A percentile compares a stretch with the other conserved stretches of the same genome.
Conservation (phyloP, 2,888 invertebrate genomes). For the Epinotia bilunana region DNA sequence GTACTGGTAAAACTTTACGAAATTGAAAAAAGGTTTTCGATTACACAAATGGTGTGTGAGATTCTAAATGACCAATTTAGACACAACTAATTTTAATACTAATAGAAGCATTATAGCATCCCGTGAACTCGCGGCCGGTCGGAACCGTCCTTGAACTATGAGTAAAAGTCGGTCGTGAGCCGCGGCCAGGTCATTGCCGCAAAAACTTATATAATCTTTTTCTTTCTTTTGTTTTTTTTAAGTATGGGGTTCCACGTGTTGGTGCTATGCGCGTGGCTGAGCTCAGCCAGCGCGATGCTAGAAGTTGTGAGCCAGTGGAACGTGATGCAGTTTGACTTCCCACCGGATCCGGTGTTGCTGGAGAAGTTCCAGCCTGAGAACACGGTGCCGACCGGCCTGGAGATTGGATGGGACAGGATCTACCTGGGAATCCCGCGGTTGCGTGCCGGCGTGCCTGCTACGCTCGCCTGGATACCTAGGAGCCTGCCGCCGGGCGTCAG, state of each 20-base stretch:
- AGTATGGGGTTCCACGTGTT: slow-evolving; percentile 62
- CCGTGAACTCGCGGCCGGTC: slow-evolving; percentile 14
- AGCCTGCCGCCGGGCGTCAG: slow-evolving; percentile 87
- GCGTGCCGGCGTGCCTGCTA: slow-evolving; percentile 90
- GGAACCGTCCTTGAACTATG: slow-evolving; percentile 62
- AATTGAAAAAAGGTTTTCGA: too few relatives aligned
- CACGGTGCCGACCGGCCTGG: slow-evolving; percentile 90
- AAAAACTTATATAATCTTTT: slow-evolving; percentile 44
- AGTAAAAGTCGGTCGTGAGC: slow-evolving; percentile 60
- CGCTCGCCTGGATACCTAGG: slow-evolving; percentile 88
- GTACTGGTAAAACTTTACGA: too few relatives aligned
- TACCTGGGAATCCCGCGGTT: slow-evolving; percentile 91
- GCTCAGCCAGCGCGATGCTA: slow-evolving; percentile 74
- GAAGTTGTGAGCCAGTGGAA: slow-evolving; percentile 89
- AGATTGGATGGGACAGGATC: slow-evolving; percentile 88
- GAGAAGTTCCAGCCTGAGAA: slow-evolving; percentile 88
- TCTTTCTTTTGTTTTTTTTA: slow-evolving; percentile 37
- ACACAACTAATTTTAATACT: too few relatives aligned
- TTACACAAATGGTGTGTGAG: too few relatives aligned
- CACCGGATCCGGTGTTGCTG: slow-evolving; percentile 84
- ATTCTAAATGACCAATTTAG: too few relatives aligned
- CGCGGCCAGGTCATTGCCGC: slow-evolving; percentile 58
- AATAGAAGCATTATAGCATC: neutral
- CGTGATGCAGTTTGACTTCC: slow-evolving; percentile 87
- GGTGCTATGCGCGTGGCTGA: slow-evolving; percentile 64